Percentiles rank a stretch among this genome's conserved stretches.
Conservation (phyloP, 2,888 invertebrate species). For the Oligia latruncula region DNA sequence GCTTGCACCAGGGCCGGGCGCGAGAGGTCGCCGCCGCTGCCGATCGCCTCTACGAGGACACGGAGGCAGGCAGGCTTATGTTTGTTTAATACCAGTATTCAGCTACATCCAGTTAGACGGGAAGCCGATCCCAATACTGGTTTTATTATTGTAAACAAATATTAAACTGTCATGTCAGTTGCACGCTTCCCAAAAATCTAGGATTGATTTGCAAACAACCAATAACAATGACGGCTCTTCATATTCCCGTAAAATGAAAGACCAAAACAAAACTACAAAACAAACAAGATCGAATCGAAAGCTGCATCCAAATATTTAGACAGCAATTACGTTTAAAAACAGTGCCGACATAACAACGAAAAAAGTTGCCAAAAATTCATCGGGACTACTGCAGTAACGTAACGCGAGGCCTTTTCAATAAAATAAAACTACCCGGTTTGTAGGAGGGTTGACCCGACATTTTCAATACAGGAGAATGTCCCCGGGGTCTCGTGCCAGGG, state of each 20-base stretch:
- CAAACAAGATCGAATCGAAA: constrained; percentile 15
- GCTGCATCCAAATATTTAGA: constrained; percentile 48
- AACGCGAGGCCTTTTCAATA: constrained; percentile 70
- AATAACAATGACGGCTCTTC: background rate
- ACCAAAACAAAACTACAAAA: constrained; percentile 6
- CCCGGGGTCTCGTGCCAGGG: constrained; percentile 61
- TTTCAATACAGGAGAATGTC: constrained; percentile 70
- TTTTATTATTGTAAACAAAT: background rate
- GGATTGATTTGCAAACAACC: background rate
- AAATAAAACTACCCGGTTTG: constrained; percentile 72
- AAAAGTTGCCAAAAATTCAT: constrained; percentile 61
- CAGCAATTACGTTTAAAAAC: constrained; percentile 51
- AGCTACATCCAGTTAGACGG: background rate
- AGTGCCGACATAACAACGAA: constrained; percentile 36
- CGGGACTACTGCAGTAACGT: constrained; percentile 52
- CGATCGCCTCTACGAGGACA: too few relatives aligned
- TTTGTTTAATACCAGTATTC: background rate
- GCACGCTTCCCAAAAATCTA: background rate
- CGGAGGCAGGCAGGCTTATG: too few relatives aligned
- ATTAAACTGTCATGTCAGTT: background rate
- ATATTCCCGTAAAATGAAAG: constrained; percentile 11
- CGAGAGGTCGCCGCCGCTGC: too few relatives aligned
- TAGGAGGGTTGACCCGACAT: constrained; percentile 68
- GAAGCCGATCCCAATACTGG: background rate
- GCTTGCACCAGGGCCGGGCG: too few relatives aligned